Evolutionary conservation across 2,797 vertebrate genomes (phyloP), one percentile per base, ranked within the genome.

Genomic region (Hirundo rustica): DNA sequence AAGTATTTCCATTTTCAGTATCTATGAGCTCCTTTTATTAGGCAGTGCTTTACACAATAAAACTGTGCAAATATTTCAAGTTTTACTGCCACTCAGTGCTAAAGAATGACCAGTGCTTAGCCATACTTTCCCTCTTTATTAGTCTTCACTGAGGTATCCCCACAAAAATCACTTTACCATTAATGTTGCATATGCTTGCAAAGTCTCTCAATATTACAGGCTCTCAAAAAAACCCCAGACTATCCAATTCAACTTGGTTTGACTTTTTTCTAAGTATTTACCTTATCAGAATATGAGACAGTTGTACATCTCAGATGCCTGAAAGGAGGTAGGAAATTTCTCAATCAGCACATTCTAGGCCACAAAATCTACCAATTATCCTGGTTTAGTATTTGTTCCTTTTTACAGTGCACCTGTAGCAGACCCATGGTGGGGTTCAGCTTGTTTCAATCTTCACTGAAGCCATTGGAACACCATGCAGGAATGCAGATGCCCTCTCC

Each of bases 401-500:
- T 29, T 54, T 50, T 51, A 26, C 11, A 75, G 10, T 20, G 7
- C 7, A 62, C 3, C 5, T 81, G 14, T 58, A 57, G 44, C 45
- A 81, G 16, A 75, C 5, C 5, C 22, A 13, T 9, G 7, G 11
- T 62, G 25, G 32, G 62, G 17, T 26, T 65, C 17, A 78, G 4
- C 7, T 72, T 29, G 1, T 34, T 77, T 75, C 1, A 3, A 2
- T 64, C 45, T 68, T 27, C 38, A 19, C 65, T 50, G 25, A 74
- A 76, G 26, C 29, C 34, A 19, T 3, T 51, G 12, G 11, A 85
- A 40, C 9, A 36, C 4, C 19, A 4, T 15, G 23, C 3, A 45
- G 16, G 19, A 78, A 8, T 8, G 58, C 0, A 72, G 18, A 3
- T 40, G 4, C 3, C 13, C 4, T 30, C 8, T 71, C 11, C 40